Conservation (phyloP, 2,113 vertebrate genomes). For the Spilogale gracilis region DNA sequence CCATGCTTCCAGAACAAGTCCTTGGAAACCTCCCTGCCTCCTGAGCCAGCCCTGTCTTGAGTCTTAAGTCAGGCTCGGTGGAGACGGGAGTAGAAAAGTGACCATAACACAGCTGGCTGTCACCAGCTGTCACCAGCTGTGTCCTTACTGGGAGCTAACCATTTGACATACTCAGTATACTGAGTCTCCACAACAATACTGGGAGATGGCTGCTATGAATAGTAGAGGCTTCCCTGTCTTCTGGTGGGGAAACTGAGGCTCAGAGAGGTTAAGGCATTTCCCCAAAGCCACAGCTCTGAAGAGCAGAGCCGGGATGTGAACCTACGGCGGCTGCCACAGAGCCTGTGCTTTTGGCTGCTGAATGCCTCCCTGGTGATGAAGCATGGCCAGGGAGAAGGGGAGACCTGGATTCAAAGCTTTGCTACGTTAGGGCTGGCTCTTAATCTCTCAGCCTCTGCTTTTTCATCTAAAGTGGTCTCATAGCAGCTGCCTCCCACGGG, state of each 20-base stretch:
- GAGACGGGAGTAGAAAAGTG: neutral
- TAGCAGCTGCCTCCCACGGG: neutral
- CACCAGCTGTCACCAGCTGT: neutral
- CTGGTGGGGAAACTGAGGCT: neutral
- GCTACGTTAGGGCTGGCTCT: neutral
- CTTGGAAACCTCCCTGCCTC: neutral
- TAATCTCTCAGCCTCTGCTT: neutral
- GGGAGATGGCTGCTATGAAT: neutral
- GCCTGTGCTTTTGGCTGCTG: neutral
- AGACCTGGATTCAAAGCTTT: neutral
- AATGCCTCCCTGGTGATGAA: neutral
- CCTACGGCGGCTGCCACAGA: neutral
- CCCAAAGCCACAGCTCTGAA: neutral
- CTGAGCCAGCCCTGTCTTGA: neutral
- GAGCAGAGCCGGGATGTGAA: neutral
- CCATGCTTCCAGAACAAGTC: neutral
- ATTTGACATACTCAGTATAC: too few species aligned
- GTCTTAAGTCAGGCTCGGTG: neutral
- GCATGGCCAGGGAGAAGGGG: rapidly evolving
- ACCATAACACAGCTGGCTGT: neutral
- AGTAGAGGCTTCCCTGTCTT: neutral
- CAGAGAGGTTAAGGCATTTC: neutral
- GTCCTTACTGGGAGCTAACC: neutral
- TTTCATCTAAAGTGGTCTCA: neutral
- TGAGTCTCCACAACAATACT: neutral